Percentiles rank a stretch among this genome's conserved stretches.
Evolutionary conservation across 2,888 invertebrate species (phyloP).

Genomic region (Pandemis heparana): DNA sequence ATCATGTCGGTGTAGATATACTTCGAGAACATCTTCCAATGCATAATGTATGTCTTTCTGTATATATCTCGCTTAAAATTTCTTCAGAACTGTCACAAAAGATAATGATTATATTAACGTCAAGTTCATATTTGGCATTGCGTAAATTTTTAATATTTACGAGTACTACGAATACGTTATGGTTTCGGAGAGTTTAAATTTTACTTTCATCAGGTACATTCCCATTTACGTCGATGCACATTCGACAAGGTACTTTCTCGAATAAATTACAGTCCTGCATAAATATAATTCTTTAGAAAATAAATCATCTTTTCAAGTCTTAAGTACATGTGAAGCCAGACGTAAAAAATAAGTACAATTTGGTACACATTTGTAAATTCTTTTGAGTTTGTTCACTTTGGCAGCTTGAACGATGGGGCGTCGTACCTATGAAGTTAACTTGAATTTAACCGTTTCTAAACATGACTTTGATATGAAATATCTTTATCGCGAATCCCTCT

Average conservation of each 20-base stretch:
- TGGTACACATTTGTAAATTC: background rate
- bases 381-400: background rate
- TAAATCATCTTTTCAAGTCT: slow-evolving; percentile 14
- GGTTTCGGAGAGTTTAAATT: background rate
- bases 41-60: background rate
- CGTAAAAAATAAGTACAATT: background rate
- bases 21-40: background rate
- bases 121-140: background rate
- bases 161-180: background rate
- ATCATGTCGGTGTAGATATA: background rate
- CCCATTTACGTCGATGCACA: background rate
- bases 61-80: background rate
- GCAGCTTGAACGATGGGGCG: background rate
- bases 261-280: slow-evolving; percentile 4
- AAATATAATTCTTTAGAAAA: slow-evolving; percentile 23
- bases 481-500: too few species aligned
- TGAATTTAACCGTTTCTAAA: slow-evolving; percentile 13
- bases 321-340: slow-evolving; percentile 10
- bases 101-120: background rate
- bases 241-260: background rate
- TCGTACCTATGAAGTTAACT: slow-evolving; percentile 11
- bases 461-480: background rate
- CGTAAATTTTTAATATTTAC: background rate
- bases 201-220: background rate
- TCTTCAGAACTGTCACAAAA: background rate